Base-by-base conservation (phyloP, 2,888 invertebrate species). In the Caenorhabditis macrosperma region DNA sequence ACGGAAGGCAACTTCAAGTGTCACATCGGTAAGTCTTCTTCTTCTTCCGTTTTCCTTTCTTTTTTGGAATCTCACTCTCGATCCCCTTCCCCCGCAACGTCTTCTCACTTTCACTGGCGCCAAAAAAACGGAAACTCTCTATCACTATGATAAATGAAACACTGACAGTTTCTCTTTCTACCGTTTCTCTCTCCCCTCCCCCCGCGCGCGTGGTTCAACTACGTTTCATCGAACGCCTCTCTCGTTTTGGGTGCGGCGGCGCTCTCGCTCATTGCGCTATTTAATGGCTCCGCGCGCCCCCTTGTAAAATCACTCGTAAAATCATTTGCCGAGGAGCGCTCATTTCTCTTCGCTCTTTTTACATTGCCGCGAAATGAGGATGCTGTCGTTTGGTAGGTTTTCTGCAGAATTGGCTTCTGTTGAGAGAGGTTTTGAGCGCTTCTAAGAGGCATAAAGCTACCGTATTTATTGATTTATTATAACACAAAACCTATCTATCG, bases 1-100 rank as follows among this genome's bases (percentile, higher is more conserved):
- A 92, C 93, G 84, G 93, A 93, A 57, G 93, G 94, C 86, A 92
- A 93, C n/a, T 93, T 93, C 90, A 91, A 92, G 46, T 94, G 94
- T 89, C 93, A 93, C 59, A 80, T 85, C 60, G 78, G 83, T 83
- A 26, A 50, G 77, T 44, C 35, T 24, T 1, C 44, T 12, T 28
- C 22, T n/a, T n/a, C n/a, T n/a, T n/a, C n/a, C n/a, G n/a, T n/a
- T n/a, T n/a, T n/a, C n/a, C n/a, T n/a, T n/a, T n/a, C n/a, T n/a
- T n/a, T n/a, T n/a, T n/a, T n/a, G n/a, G n/a, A n/a, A n/a, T n/a
- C n/a, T n/a, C n/a, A n/a, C n/a, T n/a, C n/a, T n/a, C n/a, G n/a
- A n/a, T n/a, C n/a, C n/a, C n/a, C n/a, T n/a, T n/a, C n/a, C n/a
- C n/a, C n/a, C n/a, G n/a, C n/a, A n/a, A n/a, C n/a, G n/a, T n/a